A percentile compares a stretch with the other conserved stretches of the same genome.
These are phyloP conservation scores for Setophaga kirtlandii DNA, from an alignment of 2,113 vertebrate genomes.

Conservation along the genomic window DNA sequence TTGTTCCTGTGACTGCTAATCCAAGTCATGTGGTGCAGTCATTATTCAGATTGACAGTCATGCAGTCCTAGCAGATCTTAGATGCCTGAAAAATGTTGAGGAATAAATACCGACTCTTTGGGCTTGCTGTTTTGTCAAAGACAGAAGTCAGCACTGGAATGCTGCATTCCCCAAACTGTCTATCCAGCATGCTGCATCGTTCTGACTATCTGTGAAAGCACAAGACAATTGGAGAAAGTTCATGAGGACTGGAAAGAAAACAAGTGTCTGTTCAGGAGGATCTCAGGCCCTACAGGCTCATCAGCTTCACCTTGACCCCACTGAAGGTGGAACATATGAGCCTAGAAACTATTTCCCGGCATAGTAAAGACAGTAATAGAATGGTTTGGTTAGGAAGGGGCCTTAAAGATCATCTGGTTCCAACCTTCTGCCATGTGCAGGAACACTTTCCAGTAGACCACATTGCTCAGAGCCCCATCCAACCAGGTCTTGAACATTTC, in stretches of 20 bases:
- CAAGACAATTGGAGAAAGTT: background rate
- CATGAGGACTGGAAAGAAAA: background rate
- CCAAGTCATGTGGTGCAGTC: background rate
- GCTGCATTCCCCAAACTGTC: background rate
- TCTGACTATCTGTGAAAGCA: background rate
- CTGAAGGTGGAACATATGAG: background rate
- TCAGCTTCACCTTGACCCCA: background rate
- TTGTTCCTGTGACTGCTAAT: background rate
- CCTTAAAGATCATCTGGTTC: background rate
- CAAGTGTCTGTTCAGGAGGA: background rate
- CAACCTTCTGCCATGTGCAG: background rate
- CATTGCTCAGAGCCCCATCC: background rate
- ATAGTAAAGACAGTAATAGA: background rate
- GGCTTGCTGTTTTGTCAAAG: background rate
- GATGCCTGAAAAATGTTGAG: background rate
- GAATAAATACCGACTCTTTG: background rate
- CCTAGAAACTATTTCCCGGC: background rate
- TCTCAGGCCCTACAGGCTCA: background rate
- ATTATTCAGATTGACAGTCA: background rate
- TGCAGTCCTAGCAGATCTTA: background rate
- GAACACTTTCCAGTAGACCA: background rate
- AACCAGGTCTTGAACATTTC: background rate
- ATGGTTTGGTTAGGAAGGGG: background rate
- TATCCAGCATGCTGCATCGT: background rate
- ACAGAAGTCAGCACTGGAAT: background rate